Evolutionary conservation across 2,113 vertebrate species (phyloP).

Genomic region (crab-eating macaque (Macaca fascicularis)): T2T-MFA8v1.1 NC_088394.1:56581001-56581500

Average conservation of each 20-base stretch:
- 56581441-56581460: neutral
- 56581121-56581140: neutral
- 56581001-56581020: neutral
- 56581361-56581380: neutral
- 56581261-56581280: neutral
- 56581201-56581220: neutral
- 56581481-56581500: neutral
- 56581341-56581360: neutral
- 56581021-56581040: neutral
- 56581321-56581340: neutral
- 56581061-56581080: neutral
- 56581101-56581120: neutral
- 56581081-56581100: neutral
- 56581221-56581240: neutral
- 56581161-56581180: neutral
- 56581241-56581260: neutral
- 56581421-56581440: neutral
- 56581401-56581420: neutral
- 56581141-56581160: neutral
- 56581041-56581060: neutral
- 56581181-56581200: neutral
- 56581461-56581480: neutral
- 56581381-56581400: neutral
- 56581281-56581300: neutral
- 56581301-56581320: neutral